Base-by-base conservation (phyloP, 2,888 invertebrate genomes). In the Parascotia fuliginaria region DNA sequence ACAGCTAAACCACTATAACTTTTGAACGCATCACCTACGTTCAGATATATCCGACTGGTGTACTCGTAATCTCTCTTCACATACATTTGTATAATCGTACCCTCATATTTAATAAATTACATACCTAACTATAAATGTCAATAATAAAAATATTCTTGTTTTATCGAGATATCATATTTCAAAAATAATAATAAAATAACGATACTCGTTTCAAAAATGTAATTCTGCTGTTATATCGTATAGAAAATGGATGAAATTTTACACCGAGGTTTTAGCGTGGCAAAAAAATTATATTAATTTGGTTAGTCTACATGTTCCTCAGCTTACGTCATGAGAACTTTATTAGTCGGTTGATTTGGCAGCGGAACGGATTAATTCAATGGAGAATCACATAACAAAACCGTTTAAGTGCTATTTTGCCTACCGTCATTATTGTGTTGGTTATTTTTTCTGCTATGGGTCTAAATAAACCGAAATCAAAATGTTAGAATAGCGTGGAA, bases 291-390 rank as follows among this genome's bases (percentile, higher is more conserved):
- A 54, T 48, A 36, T 52, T 55, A 48, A 34, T 62, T 58, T 51
- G 34, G 38, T 56, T 55, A 46, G 28, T 41, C 38, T 40, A 37
- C 53, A 42, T 40, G 52, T 63, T 66, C 50, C 45, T 42, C 42
- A 52, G 66, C 51, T 66, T 60, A 66, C 66, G 66, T 64, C 66
- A 66, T 64, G 60, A 66, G 57, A 53, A 66, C 48, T 58, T 66
- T 63, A 65, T 60, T 55, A 64, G 44, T 54, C 45, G 46, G 39
- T 39, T 58, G 58, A 60, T 66, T 64, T 56, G 64, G 58, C 64
- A 64, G 66, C 58, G 66, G 66, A 66, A 66, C 66, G 54, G 66
- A 64, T 64, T 64, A 54, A 64, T 66, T 64, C 60, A 58, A 66
- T 66, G 63, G 54, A 28, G 39, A 51, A 60, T 56, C 53, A 50